Conservation (phyloP, 2,888 invertebrate genomes). For the Cosmorhoe ocellata region DNA sequence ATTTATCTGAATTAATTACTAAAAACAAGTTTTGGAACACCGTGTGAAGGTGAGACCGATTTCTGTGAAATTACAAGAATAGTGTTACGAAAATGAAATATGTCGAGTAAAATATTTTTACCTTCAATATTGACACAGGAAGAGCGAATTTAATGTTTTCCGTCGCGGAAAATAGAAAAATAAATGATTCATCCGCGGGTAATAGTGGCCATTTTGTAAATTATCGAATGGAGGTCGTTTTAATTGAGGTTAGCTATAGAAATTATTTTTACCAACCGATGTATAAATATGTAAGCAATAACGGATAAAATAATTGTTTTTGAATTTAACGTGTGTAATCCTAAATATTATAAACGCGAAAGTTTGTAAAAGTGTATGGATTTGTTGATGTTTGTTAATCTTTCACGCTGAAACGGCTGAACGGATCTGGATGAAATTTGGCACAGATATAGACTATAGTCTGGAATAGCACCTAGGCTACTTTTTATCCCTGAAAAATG, state of each 20-base stretch:
- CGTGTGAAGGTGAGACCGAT: slow-evolving; percentile 29
- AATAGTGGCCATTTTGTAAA: slow-evolving; percentile 38
- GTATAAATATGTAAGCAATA: no score
- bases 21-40: slow-evolving; percentile 20
- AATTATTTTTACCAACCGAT: slow-evolving; percentile 12
- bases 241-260: slow-evolving; percentile 36
- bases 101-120: slow-evolving; percentile 33
- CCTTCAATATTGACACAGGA: slow-evolving; percentile 44
- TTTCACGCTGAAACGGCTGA: no score
- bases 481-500: no score
- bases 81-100: slow-evolving; percentile 25
- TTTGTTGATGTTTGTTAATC: no score
- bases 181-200: slow-evolving; percentile 27
- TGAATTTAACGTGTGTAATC: no score
- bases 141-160: slow-evolving; percentile 53
- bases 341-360: no score
- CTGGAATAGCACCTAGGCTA: no score
- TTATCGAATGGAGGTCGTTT: slow-evolving; percentile 45
- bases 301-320: no score
- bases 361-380: no score
- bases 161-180: slow-evolving; percentile 40
- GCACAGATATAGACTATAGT: no score
- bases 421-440: no score
- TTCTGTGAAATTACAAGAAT: slow-evolving; percentile 20
- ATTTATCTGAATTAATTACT: slow-evolving; percentile 31